Percentiles rank a stretch among this genome's conserved stretches.
These are phyloP conservation scores for Anhinga rufa DNA, from an alignment of 2,113 vertebrate species.

Conservation along the genomic window DNA sequence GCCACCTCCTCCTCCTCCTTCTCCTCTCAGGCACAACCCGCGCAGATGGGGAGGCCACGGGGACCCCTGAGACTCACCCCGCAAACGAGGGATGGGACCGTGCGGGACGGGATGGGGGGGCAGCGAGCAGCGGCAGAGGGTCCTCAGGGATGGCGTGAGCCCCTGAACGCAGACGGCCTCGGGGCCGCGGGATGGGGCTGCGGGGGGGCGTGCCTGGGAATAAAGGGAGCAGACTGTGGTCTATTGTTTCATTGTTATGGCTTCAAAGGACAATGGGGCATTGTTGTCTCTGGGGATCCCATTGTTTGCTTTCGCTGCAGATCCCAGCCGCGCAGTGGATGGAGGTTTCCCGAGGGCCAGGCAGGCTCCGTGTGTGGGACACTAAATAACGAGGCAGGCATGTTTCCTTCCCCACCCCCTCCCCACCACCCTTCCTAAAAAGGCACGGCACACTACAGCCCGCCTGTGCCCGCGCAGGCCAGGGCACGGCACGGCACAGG, in stretches of 20 bases:
- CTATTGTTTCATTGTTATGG: slow-evolving; percentile 51
- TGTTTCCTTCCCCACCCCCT: neutral
- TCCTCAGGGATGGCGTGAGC: neutral
- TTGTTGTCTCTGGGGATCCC: slow-evolving; percentile 56
- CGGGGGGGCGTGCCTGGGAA: slow-evolving; percentile 1
- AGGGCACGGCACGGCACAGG: neutral
- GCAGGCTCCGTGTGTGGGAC: slow-evolving; percentile 44
- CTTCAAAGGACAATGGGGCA: slow-evolving; percentile 62
- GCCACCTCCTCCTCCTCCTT: neutral
- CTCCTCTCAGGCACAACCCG: neutral
- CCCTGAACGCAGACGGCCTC: neutral
- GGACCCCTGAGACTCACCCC: neutral
- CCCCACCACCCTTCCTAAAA: neutral
- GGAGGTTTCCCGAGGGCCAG: slow-evolving; percentile 50
- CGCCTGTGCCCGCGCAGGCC: neutral
- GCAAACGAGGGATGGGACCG: neutral
- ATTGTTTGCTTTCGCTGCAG: slow-evolving; percentile 48
- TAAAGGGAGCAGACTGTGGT: neutral
- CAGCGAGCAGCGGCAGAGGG: neutral
- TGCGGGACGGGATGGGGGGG: neutral
- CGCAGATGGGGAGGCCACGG: neutral
- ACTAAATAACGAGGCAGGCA: neutral
- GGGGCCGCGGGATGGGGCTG: neutral
- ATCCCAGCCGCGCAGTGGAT: neutral
- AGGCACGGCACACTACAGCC: neutral